Conservation (phyloP, 2,797 vertebrate genomes). For the Oophaga sylvatica region DNA sequence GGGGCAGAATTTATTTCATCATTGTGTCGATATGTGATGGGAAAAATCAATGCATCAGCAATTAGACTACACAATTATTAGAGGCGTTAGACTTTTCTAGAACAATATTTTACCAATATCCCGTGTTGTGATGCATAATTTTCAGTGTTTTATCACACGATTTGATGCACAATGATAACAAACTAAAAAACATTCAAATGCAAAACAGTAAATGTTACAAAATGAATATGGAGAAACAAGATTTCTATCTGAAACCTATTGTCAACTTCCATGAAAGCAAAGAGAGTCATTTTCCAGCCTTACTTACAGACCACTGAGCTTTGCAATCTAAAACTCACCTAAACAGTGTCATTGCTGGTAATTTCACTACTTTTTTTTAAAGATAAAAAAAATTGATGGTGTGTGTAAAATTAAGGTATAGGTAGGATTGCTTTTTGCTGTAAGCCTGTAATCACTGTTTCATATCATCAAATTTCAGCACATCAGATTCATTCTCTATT, state of each 20-base stretch:
- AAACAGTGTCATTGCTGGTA: slow-evolving; percentile 51
- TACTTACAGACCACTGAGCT: slow-evolving; percentile 50
- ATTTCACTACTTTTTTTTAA: slow-evolving; percentile 59
- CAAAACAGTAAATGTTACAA: slow-evolving; percentile 30
- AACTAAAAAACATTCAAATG: not conserved
- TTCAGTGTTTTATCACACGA: not conserved
- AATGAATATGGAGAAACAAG: slow-evolving; percentile 19
- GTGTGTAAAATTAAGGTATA: slow-evolving; percentile 61
- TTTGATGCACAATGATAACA: not conserved
- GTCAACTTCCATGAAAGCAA: slow-evolving; percentile 41
- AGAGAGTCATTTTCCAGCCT: slow-evolving; percentile 48
- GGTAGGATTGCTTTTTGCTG: slow-evolving; percentile 64
- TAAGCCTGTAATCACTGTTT: slow-evolving; percentile 63
- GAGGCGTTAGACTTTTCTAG: not conserved
- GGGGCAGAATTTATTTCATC: too few species aligned
- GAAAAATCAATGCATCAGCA: too few species aligned
- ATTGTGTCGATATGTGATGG: too few species aligned
- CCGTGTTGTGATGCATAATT: not conserved
- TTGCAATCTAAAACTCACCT: slow-evolving; percentile 57
- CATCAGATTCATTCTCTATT: slow-evolving; percentile 69
- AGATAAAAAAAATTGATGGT: slow-evolving; percentile 56
- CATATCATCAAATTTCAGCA: slow-evolving; percentile 65
- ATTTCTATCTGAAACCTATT: slow-evolving; percentile 35
- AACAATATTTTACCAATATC: not conserved
- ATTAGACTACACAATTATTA: too few species aligned